Evolutionary conservation across 1,140 invertebrate species (phyloP).

Genomic region (Colletes latitarsis): DNA sequence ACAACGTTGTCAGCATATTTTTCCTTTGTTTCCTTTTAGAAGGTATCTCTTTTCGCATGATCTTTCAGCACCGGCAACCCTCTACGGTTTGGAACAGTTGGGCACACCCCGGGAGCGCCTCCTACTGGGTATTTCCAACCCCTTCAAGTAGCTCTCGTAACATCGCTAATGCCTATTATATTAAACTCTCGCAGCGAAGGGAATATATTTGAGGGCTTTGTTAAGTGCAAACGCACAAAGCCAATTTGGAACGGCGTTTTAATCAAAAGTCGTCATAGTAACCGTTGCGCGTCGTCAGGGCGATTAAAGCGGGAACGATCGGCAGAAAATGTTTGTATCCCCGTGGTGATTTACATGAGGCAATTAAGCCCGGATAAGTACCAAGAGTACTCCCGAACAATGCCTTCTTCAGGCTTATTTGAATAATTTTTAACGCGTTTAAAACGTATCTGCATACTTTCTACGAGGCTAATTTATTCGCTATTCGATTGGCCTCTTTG

Average conservation of each 20-base stretch:
- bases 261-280: slow-evolving; percentile 66
- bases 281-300: slow-evolving; percentile 7
- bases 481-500: not conserved
- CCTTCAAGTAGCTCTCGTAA: slow-evolving; percentile 55
- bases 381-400: not conserved
- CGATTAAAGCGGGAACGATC: slow-evolving; percentile 47
- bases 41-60: not conserved
- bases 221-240: slow-evolving; percentile 64
- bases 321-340: slow-evolving; percentile 12
- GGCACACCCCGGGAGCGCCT: slow-evolving; percentile 22
- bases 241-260: slow-evolving; percentile 58
- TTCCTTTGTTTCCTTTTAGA: not conserved
- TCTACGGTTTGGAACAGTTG: slow-evolving; percentile 52
- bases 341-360: slow-evolving; percentile 16
- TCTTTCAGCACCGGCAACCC: slow-evolving; percentile 24
- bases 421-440: slow-evolving; percentile 27
- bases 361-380: slow-evolving; percentile 24
- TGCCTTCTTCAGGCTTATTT: not conserved
- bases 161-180: slow-evolving; percentile 65
- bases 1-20: not conserved
- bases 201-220: slow-evolving; percentile 43
- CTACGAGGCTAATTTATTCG: slow-evolving; percentile 20
- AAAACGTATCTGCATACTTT: not conserved
- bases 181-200: slow-evolving; percentile 48
- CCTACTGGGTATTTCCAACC: slow-evolving; percentile 36